These are phyloP conservation scores for Pelobates fuscus DNA, from an alignment of 2,113 vertebrate genomes.

Conservation along the genomic window DNA sequence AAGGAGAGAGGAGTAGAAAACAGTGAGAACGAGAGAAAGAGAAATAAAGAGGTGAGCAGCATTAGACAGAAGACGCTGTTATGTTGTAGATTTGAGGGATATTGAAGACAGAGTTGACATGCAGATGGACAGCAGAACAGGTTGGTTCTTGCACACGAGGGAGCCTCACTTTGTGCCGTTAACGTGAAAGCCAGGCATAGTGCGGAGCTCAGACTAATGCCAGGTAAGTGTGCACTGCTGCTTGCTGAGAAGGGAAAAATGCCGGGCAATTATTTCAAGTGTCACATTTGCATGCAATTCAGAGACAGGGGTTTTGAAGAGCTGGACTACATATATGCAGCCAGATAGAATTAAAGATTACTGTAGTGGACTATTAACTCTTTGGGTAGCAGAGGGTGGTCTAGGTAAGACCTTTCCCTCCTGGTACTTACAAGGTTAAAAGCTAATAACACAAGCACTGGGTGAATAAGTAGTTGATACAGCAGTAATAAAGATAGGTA, in stretches of 20 bases:
- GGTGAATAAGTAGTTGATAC: not conserved
- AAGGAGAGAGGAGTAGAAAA: conserved; percentile 46
- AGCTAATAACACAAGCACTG: no score
- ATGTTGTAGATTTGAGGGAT: conserved; percentile 2
- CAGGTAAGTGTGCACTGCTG: conserved; percentile 30
- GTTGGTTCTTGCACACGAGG: not conserved
- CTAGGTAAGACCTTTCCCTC: no score
- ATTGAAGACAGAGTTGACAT: not conserved
- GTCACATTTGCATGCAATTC: no score
- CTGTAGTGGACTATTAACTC: no score
- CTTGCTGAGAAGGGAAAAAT: no score
- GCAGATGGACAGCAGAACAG: not conserved
- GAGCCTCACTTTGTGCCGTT: not conserved
- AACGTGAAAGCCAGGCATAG: not conserved
- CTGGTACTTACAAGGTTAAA: no score
- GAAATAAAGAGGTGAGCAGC: conserved; percentile 47
- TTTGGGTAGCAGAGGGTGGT: no score
- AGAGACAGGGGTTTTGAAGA: no score
- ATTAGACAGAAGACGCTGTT: not conserved
- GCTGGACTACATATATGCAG: no score
- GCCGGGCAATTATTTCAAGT: no score
- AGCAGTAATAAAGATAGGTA: not conserved
- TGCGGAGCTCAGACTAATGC: not conserved
- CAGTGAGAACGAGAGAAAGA: conserved; percentile 42
- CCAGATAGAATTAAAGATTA: not conserved